phyloP scores from a whole-genome alignment of 2,888 invertebrate genomes.

The Villa cingulata region DNA sequence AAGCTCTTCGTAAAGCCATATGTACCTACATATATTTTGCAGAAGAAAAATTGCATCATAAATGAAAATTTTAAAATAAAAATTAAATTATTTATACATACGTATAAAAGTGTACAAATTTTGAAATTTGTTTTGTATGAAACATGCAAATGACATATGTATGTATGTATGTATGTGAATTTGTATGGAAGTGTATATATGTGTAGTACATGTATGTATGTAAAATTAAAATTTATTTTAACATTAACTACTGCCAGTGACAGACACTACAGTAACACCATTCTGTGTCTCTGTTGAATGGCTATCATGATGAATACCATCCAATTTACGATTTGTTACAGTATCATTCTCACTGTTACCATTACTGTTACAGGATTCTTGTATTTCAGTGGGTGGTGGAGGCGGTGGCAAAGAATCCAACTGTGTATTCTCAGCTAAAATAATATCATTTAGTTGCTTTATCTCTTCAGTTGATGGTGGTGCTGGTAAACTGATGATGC shows the following conservation, averaged over 20 bases:
- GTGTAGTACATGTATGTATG: no score
- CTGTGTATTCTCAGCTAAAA: conserved; percentile 27
- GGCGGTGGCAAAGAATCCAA: conserved; percentile 35
- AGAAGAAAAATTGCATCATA: no score
- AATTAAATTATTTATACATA: no score
- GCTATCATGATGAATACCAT: conserved; percentile 3
- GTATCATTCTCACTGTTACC: conserved; percentile 4
- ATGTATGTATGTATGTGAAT: no score
- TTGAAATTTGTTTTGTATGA: no score
- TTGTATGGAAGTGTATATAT: no score
- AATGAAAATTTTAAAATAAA: no score
- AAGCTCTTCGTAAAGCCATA: no score
- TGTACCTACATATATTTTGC: no score
- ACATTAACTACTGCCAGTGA: conserved; percentile 19
- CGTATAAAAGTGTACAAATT: no score
- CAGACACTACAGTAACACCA: conserved; percentile 14
- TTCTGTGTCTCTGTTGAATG: conserved; percentile 14
- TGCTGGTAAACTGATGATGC: conserved; percentile 33
- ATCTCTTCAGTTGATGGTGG: conserved; percentile 34
- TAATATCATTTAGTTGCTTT: conserved; percentile 29
- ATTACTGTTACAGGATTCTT: conserved; percentile 10
- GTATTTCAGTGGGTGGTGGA: conserved; percentile 23
- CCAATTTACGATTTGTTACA: no score
- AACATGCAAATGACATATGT: no score
- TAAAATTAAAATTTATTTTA: conserved; percentile 1